These are phyloP conservation scores for Druon quercuslanigerum DNA, from an alignment of 1,140 invertebrate genomes.

Conservation along the genomic window DNA sequence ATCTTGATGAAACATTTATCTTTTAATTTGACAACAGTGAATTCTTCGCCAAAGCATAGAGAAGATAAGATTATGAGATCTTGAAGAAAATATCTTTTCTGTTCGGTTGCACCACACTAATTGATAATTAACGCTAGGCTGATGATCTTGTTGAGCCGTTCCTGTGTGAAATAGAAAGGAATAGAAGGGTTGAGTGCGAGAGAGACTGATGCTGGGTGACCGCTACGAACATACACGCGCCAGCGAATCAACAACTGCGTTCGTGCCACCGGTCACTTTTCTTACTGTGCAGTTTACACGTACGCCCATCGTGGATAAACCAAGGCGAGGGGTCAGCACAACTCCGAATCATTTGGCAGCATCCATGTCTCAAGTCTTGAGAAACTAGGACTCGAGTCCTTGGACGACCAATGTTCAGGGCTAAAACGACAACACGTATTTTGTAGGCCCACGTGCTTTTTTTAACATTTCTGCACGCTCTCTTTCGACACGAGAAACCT, in stretches of 20 bases:
- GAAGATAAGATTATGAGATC: too few species aligned
- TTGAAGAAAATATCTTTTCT: too few species aligned
- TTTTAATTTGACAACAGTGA: too few species aligned
- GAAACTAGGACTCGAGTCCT: slow-evolving; percentile 28
- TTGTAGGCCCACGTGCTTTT: background rate
- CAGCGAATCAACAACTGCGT: slow-evolving; percentile 48
- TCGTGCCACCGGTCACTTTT: slow-evolving; percentile 44
- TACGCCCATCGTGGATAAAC: slow-evolving; percentile 41
- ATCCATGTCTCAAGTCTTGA: background rate
- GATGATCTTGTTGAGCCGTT: slow-evolving; percentile 8
- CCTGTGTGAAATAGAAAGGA: slow-evolving; percentile 32
- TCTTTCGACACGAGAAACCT: background rate
- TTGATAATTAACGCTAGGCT: background rate
- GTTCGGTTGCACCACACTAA: background rate
- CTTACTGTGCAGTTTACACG: slow-evolving; percentile 35
- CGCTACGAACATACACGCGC: slow-evolving; percentile 48
- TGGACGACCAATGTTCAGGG: slow-evolving; percentile 4
- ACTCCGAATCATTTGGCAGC: slow-evolving; percentile 23
- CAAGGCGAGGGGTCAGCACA: slow-evolving; percentile 11
- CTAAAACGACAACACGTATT: slow-evolving; percentile 12
- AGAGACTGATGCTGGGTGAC: slow-evolving; percentile 41
- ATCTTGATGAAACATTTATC: too few species aligned
- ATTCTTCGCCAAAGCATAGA: too few species aligned
- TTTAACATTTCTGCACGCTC: background rate
- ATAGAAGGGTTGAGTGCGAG: slow-evolving; percentile 36